A percentile compares a stretch with the other conserved stretches of the same genome.
Evolutionary conservation across 2,888 invertebrate species (phyloP).

Genomic region (Torymus aiolomorphi): DNA sequence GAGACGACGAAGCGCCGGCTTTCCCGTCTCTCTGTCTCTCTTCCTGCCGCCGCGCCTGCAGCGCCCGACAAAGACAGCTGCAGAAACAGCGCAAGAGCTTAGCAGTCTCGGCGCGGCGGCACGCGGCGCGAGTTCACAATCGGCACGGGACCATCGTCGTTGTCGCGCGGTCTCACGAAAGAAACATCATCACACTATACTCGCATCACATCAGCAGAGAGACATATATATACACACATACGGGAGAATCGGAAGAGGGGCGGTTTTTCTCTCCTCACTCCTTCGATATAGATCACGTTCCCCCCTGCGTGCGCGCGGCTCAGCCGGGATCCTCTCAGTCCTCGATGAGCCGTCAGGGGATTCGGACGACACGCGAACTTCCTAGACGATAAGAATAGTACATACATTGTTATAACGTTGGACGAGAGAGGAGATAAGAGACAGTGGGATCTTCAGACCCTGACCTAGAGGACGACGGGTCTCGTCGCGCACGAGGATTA

Average conservation of each 20-base stretch:
- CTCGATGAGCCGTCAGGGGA: conserved; percentile 23
- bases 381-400: too few species aligned
- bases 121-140: conserved; percentile 27
- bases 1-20: conserved; percentile 1
- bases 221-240: too few species aligned
- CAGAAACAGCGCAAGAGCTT: conserved; percentile 13
- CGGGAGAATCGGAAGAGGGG: too few species aligned
- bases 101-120: conserved; percentile 28
- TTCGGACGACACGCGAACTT: background rate
- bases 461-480: too few species aligned
- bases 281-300: too few species aligned
- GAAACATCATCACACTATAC: background rate
- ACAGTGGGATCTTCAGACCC: background rate
- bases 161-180: background rate
- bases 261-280: too few species aligned
- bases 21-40: conserved; percentile 15
- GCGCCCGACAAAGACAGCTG: background rate
- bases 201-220: too few species aligned
- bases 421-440: too few species aligned
- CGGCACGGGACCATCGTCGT: conserved; percentile 37
- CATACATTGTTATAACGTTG: too few species aligned
- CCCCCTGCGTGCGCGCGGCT: background rate
- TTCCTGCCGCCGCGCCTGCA: too few species aligned
- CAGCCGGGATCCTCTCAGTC: conserved; percentile 12
- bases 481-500: background rate